These are phyloP conservation scores for Drosophila lini DNA, from an alignment of 1,140 invertebrate species.

Conservation along the genomic window DNA sequence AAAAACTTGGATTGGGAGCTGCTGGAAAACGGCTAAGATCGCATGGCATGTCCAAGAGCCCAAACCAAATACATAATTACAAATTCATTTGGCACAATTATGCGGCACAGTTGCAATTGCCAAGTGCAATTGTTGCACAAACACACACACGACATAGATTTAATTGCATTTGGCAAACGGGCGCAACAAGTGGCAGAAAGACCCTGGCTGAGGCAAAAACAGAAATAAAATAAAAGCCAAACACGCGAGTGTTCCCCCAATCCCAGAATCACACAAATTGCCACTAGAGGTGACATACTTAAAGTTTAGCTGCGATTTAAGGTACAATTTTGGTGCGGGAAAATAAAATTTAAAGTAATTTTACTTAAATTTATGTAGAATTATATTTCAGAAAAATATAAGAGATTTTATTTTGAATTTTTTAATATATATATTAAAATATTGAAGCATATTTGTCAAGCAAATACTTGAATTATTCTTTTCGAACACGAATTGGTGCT, in stretches of 20 bases:
- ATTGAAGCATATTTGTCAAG: no score
- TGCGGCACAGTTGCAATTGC: slow-evolving; percentile 73
- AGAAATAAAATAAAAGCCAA: slow-evolving; percentile 25
- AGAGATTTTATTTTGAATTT: background rate
- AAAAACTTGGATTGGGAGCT: slow-evolving; percentile 30
- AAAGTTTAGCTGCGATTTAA: background rate
- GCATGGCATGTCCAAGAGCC: slow-evolving; percentile 45
- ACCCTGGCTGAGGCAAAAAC: slow-evolving; percentile 23
- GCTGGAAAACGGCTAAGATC: slow-evolving; percentile 50
- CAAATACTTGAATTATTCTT: no score
- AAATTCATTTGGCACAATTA: slow-evolving; percentile 83
- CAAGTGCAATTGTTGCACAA: slow-evolving; percentile 51
- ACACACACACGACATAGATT: slow-evolving; percentile 64
- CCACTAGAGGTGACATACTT: slow-evolving; percentile 12
- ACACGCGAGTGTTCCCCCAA: slow-evolving; percentile 22
- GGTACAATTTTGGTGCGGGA: background rate
- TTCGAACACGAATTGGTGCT: no score
- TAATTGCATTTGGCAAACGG: slow-evolving; percentile 80
- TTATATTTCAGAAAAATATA: background rate
- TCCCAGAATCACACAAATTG: slow-evolving; percentile 14
- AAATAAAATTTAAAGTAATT: background rate
- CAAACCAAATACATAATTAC: slow-evolving; percentile 75
- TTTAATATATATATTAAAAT: background rate
- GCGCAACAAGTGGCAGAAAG: slow-evolving; percentile 64
- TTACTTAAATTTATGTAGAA: background rate